Percentiles rank a stretch among this genome's conserved stretches.
Evolutionary conservation across 1,140 invertebrate genomes (phyloP).

Genomic region (Pseudomyrmex gracilis): DNA sequence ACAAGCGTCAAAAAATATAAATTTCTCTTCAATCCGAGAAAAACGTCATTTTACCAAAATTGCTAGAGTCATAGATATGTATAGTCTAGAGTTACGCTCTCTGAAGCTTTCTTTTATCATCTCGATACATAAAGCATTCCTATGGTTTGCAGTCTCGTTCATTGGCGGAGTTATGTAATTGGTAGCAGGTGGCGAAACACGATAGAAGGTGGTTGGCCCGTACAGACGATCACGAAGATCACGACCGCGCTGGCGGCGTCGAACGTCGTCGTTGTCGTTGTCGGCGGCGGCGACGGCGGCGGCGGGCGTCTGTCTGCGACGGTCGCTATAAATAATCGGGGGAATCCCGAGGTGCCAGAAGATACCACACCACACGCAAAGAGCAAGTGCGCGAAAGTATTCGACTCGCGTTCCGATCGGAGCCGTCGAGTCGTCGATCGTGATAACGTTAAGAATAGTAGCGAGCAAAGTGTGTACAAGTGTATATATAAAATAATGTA

Average conservation of each 20-base stretch:
- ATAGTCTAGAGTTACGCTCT: too few species aligned
- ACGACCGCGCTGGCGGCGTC: conserved; percentile 28
- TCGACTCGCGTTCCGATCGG: background rate
- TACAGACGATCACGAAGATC: conserved; percentile 32
- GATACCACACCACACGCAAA: conserved; percentile 41
- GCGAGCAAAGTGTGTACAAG: too few species aligned
- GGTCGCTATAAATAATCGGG: conserved; percentile 71
- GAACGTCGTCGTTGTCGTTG: conserved; percentile 33
- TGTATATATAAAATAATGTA: too few species aligned
- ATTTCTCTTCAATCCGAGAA: too few species aligned
- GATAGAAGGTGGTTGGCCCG: conserved; percentile 61
- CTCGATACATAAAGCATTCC: background rate
- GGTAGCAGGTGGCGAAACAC: conserved; percentile 66
- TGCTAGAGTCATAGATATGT: too few species aligned
- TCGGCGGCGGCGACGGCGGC: conserved; percentile 16
- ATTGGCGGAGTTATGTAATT: conserved; percentile 58
- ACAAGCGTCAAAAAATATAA: too few species aligned
- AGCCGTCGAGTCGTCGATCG: background rate
- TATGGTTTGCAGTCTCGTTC: background rate
- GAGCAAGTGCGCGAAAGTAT: conserved; percentile 28
- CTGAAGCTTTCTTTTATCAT: too few species aligned
- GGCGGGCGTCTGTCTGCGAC: conserved; percentile 38
- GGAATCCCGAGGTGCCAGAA: conserved; percentile 69
- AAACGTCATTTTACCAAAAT: too few species aligned
- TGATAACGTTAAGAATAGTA: background rate